Percentiles rank a stretch among this genome's conserved stretches.
phyloP scores from a whole-genome alignment of 1,140 invertebrate species.

The Brachionus paranguensis region DNA sequence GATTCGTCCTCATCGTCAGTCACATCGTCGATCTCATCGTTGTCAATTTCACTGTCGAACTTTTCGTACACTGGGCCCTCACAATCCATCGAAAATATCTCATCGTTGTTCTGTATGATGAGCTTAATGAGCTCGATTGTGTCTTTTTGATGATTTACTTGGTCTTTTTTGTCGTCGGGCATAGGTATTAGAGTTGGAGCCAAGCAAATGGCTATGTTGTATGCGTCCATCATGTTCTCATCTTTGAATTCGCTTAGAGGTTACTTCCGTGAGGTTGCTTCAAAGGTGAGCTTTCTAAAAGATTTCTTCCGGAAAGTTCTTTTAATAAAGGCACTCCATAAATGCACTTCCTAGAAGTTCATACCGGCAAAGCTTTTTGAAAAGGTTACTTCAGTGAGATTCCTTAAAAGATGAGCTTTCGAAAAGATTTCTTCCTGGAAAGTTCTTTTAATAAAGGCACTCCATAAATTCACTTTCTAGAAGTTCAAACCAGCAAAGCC shows the following conservation, averaged over 20 bases:
- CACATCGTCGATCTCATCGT: conserved; percentile 4
- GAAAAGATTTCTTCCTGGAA: too few species aligned
- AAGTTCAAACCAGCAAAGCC: too few species aligned
- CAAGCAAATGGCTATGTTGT: conserved; percentile 93
- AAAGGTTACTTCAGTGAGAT: too few species aligned
- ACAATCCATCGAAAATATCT: conserved; percentile 68
- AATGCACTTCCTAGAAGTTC: too few species aligned
- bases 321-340: too few species aligned
- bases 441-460: too few species aligned
- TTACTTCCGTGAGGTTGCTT: too few species aligned
- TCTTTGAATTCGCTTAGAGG: conserved; percentile 83
- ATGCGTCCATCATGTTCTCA: conserved; percentile 97
- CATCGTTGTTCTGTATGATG: conserved; percentile 79
- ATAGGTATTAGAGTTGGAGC: conserved; percentile 93
- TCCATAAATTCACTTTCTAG: too few species aligned
- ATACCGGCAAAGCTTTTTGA: too few species aligned
- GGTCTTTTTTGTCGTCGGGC: conserved; percentile 79
- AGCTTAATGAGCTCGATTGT: conserved; percentile 90
- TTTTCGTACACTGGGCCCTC: conserved; percentile 37
- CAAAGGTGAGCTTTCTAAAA: too few species aligned
- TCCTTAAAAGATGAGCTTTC: too few species aligned
- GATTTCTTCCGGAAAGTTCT: too few species aligned
- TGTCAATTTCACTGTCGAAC: conserved; percentile 39
- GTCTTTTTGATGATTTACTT: conserved; percentile 85
- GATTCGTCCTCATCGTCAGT: conserved; percentile 16